Evolutionary conservation across 2,113 vertebrate genomes (phyloP).

Genomic region (Proteles cristata): DNA sequence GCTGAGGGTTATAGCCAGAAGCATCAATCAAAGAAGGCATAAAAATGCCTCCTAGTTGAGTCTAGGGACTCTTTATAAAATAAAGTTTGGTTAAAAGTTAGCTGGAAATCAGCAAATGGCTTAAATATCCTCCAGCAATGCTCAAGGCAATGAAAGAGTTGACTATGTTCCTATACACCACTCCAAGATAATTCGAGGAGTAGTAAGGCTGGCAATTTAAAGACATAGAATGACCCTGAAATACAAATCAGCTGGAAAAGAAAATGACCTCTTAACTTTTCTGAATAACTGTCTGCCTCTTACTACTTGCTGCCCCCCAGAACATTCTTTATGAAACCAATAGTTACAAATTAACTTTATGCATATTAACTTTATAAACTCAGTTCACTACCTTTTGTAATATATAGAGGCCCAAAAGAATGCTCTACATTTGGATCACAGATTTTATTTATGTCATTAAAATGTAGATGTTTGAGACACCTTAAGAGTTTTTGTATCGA

Average conservation of each 20-base stretch:
- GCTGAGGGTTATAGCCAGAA: constrained; percentile 11
- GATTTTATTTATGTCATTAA: constrained; percentile 22
- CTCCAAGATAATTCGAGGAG: background rate
- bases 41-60: constrained; percentile 54
- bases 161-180: background rate
- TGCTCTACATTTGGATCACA: background rate
- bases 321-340: background rate
- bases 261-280: background rate
- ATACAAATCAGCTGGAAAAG: background rate
- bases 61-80: constrained; percentile 61
- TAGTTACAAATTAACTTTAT: constrained; percentile 42
- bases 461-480: background rate
- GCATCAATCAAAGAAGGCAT: constrained; percentile 56
- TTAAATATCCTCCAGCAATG: constrained; percentile 61
- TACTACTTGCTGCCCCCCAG: background rate
- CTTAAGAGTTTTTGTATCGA: background rate
- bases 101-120: constrained; percentile 63
- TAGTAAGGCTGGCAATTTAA: background rate
- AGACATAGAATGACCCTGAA: background rate
- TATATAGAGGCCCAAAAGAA: background rate
- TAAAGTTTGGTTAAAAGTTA: constrained; percentile 69
- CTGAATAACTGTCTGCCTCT: background rate
- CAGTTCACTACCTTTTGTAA: background rate
- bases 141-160: constrained; percentile 57
- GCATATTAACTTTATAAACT: background rate